Evolutionary conservation across 1,140 invertebrate genomes (phyloP), one percentile per base, ranked within the genome.

Genomic region (Magallana gigas): DNA sequence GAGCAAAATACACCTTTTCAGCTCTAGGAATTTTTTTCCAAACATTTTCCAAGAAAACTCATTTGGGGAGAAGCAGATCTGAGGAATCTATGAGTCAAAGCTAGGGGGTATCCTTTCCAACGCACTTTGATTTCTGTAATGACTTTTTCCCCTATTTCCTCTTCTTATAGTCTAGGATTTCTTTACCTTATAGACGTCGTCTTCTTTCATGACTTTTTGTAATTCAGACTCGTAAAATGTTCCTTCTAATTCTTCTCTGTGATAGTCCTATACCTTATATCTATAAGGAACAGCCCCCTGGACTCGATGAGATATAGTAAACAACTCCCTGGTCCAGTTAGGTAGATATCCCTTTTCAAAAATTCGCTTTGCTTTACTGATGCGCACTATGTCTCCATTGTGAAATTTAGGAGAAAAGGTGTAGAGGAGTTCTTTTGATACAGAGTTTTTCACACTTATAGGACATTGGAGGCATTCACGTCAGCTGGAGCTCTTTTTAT

Each of bases 341-440:
- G 85, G 85, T 23, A 60, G 48, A 83, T 85, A 89, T 23, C 88
- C 83, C 57, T 87, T 89, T 29, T 87, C 85, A 81, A 89, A 87
- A 14, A 59, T 87, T 18, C 76, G 9, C n/a, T 89, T 89, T 4
- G 62, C 64, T 81, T 89, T 89, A 82, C 36, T 83, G 18, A 87
- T 89, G 4, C 86, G 71, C 1, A 83, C 60, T 1, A 36, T 18
- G 64, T 87, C 85, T 9, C 85, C 84, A 8, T 36, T 36, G 56
- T 84, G 18, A 29, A 87, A 64, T 56, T 62, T n/a, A 5, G 18
- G 23, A 23, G 23, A 23, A 23, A 23, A 23, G 23, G 23, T 23
- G 23, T 23, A 0, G 23, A 1, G 23, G 23, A 23, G 23, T 23
- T 23, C 23, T 23, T 23, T 23, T 23, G 23, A 23, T 23, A 23